These are phyloP conservation scores for Malthinus seriepunctatus DNA, from an alignment of 2,888 invertebrate species.

Conservation along the genomic window DNA sequence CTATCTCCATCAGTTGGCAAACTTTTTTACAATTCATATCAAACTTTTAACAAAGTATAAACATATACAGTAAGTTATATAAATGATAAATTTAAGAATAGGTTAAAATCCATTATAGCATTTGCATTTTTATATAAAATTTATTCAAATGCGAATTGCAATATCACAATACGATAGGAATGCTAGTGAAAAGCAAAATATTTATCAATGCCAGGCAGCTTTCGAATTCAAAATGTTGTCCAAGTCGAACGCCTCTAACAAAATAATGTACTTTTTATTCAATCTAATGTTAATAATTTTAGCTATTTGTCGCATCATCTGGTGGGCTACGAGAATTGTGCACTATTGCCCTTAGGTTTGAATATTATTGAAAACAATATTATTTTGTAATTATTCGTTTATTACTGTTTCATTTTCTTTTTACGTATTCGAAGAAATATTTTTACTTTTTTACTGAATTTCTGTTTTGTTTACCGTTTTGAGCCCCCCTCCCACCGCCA, in stretches of 20 bases:
- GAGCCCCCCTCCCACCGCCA: too few species aligned
- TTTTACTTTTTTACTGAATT: too few species aligned
- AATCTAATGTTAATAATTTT: constrained; percentile 21
- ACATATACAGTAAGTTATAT: too few species aligned
- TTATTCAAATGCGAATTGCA: constrained; percentile 13
- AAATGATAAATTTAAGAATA: background rate
- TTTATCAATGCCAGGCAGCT: constrained; percentile 19
- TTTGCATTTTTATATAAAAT: constrained; percentile 7
- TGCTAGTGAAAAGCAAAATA: constrained; percentile 17
- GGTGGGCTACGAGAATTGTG: background rate
- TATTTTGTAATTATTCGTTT: background rate
- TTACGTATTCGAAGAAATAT: too few species aligned
- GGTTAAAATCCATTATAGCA: constrained; percentile 1
- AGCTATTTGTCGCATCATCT: constrained; percentile 14
- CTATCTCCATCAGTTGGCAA: too few species aligned
- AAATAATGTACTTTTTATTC: constrained; percentile 16
- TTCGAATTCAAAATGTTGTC: constrained; percentile 21
- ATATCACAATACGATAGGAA: constrained; percentile 11
- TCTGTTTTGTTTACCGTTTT: too few species aligned
- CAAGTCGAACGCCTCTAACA: constrained; percentile 12
- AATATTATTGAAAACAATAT: constrained; percentile 7
- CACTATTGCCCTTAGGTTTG: background rate
- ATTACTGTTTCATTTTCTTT: too few species aligned
- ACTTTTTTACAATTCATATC: too few species aligned
- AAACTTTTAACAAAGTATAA: too few species aligned